Conservation (phyloP, 2,797 vertebrate genomes). For the Mus spretus region DNA sequence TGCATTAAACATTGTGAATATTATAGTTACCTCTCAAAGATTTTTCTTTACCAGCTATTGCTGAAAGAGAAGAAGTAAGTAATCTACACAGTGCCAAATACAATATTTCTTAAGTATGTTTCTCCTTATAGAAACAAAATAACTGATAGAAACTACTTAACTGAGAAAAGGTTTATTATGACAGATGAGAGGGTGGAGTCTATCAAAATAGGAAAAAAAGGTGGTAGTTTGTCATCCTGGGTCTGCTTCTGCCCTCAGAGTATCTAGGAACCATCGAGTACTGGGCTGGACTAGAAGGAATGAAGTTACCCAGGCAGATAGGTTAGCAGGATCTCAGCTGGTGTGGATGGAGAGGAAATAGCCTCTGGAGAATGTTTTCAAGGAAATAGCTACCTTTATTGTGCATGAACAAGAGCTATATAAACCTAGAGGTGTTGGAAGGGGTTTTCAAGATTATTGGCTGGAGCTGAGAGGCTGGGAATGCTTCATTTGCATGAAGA, state of each 20-base stretch:
- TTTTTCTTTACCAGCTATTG: neutral
- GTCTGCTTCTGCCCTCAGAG: neutral
- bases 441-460: neutral
- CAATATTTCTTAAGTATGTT: neutral
- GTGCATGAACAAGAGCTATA: neutral
- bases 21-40: neutral
- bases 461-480: neutral
- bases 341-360: neutral
- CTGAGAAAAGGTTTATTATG: neutral
- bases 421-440: neutral
- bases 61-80: neutral
- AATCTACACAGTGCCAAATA: neutral
- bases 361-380: neutral
- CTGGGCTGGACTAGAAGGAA: neutral
- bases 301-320: neutral
- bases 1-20: slow-evolving; percentile 21
- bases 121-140: neutral
- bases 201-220: neutral
- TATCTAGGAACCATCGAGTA: neutral
- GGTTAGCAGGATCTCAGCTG: neutral
- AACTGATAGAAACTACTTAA: neutral
- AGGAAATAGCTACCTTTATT: neutral
- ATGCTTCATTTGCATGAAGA: neutral
- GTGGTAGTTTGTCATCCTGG: neutral
- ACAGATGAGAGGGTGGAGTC: neutral